Evolutionary conservation across 2,113 vertebrate genomes (phyloP), one percentile per base, ranked within the genome.

Genomic region (Cryptotis parvus): DNA sequence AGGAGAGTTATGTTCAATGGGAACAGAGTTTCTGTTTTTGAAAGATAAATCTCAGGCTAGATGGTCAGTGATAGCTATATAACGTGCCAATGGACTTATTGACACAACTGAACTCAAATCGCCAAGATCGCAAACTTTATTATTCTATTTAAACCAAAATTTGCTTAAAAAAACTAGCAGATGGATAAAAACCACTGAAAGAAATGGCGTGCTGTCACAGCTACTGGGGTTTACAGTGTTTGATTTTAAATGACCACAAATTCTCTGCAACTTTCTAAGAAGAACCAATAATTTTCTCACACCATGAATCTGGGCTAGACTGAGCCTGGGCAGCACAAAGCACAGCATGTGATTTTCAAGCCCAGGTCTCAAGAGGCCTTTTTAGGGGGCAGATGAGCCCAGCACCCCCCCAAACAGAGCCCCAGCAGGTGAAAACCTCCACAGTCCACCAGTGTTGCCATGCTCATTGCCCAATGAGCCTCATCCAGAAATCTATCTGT

Each of bases 151-250:
- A 20, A 70, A 78, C 26, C 69, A 82, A 81, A 76, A 55, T 66
- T 31, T n/a, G 73, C 75, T 33, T 11, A 27, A 26, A 77, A 55
- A 63, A 77, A 55, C 10, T 12, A 31, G 35, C 61, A 18, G 45
- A 33, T 22, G 4, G 66, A 2, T 9, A 49, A 45, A n/a, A 65
- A 45, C 69, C 31, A 39, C 26, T 14, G 11, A 18, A 66, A 26
- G 20, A 79, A 65, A n/a, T 15, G 29, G 37, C 6, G 61, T 1
- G 1, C 26, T 1, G n/a, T n/a, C 35, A 12, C 0, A 2, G 45
- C 20, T 37, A 3, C 35, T 4, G 3, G 80, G 45, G 58, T 8
- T 7, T 12, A 24, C n/a, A 27, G 52, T 29, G 8, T 37, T 15
- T 37, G 31, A 69, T n/a, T 35, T 35, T 2, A 33, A 52, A 88